phyloP scores from a whole-genome alignment of 2,113 vertebrate species.

The Trichechus manatus region DNA sequence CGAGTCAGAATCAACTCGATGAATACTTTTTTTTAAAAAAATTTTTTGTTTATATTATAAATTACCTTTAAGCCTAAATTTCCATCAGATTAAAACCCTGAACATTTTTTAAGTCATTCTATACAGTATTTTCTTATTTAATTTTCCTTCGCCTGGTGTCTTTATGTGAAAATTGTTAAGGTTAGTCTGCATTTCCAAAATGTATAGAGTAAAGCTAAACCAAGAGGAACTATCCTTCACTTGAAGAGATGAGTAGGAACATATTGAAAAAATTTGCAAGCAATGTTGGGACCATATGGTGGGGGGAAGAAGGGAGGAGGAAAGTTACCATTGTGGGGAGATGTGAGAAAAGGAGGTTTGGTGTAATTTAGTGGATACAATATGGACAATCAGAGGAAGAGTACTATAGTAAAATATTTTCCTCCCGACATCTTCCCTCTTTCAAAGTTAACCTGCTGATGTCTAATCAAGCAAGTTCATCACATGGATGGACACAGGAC shows the following conservation, averaged over 20 bases:
- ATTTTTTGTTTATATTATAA: not conserved
- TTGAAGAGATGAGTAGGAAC: constrained; percentile 63
- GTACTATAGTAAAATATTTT: not conserved
- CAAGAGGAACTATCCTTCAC: constrained; percentile 2
- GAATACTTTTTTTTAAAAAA: too few species aligned
- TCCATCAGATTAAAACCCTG: not conserved
- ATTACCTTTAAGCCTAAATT: not conserved
- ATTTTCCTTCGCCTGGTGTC: not conserved
- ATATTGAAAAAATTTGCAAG: constrained; percentile 72
- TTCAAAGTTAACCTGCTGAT: not conserved
- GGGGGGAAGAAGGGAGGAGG: not conserved
- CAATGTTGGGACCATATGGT: constrained; percentile 57
- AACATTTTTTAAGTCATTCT: not conserved
- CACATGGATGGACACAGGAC: not conserved
- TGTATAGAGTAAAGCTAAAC: not conserved
- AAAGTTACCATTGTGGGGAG: not conserved
- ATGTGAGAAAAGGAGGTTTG: constrained; percentile 45
- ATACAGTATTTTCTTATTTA: not conserved
- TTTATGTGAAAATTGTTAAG: not conserved
- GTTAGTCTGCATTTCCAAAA: not conserved
- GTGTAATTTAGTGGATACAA: constrained; percentile 36
- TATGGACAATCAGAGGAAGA: constrained; percentile 29
- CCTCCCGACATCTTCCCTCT: not conserved
- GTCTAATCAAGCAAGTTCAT: not conserved
- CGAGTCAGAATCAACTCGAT: too few species aligned